phyloP scores from a whole-genome alignment of 2,888 invertebrate species.

The Trissoscelio sp. region DNA sequence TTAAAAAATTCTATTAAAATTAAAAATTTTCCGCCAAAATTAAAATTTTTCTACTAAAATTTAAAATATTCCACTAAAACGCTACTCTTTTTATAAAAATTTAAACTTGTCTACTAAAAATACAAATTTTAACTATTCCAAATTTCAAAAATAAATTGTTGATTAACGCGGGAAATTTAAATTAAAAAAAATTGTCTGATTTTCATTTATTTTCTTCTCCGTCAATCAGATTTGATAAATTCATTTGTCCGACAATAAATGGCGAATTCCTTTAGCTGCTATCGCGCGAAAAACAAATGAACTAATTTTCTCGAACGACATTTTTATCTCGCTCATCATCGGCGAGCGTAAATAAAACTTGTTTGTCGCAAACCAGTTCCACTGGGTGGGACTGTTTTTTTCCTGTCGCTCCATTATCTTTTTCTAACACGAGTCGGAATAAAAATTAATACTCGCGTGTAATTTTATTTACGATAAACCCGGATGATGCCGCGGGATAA shows the following conservation, averaged over 20 bases:
- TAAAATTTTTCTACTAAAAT: no score
- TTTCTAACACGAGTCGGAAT: background rate
- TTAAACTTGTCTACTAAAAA: no score
- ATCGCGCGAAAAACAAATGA: conserved; percentile 25
- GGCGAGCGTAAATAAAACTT: conserved; percentile 6
- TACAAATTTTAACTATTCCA: no score
- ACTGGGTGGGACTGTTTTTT: background rate
- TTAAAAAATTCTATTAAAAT: no score
- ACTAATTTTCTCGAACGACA: conserved; percentile 30
- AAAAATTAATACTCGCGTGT: conserved; percentile 18
- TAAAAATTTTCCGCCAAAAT: no score
- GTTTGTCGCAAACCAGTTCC: conserved; percentile 3
- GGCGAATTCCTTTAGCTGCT: background rate
- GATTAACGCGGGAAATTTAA: background rate
- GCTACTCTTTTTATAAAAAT: no score
- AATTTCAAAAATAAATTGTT: no score
- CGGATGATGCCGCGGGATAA: conserved; percentile 2
- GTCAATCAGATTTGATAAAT: conserved; percentile 3
- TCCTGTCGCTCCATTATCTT: background rate
- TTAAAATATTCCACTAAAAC: no score
- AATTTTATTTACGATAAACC: conserved; percentile 27
- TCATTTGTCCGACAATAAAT: conserved; percentile 4
- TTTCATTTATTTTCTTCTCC: conserved; percentile 1
- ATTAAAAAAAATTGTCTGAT: background rate
- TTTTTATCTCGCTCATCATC: conserved; percentile 17